phyloP scores from a whole-genome alignment of 2,888 invertebrate species.

The Anaspis maculata region DNA sequence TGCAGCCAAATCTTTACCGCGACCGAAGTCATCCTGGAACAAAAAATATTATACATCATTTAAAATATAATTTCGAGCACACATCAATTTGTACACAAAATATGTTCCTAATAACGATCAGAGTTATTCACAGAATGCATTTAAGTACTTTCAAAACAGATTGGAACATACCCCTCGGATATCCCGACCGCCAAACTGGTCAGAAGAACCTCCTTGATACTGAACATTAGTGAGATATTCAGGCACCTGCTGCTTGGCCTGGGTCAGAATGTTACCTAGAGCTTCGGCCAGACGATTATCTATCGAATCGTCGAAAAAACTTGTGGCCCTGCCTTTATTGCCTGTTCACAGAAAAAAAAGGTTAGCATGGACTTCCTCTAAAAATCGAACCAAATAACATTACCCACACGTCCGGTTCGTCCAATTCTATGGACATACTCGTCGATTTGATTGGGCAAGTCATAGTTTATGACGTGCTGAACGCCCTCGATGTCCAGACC shows the following conservation, averaged over 20 bases:
- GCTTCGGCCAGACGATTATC: slow-evolving; percentile 55
- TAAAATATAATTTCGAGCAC: too few relatives aligned
- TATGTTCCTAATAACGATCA: too few relatives aligned
- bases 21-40: slow-evolving; percentile 28
- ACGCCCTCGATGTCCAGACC: slow-evolving; percentile 87
- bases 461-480: slow-evolving; percentile 85
- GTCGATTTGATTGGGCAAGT: slow-evolving; percentile 81
- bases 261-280: slow-evolving; percentile 64
- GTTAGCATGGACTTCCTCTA: too few relatives aligned
- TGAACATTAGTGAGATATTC: slow-evolving; percentile 56
- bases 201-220: slow-evolving; percentile 44
- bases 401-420: slow-evolving; percentile 86
- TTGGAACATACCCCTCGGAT: slow-evolving; percentile 52
- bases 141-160: slow-evolving; percentile 4
- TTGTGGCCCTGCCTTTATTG: slow-evolving; percentile 77
- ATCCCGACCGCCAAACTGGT: slow-evolving; percentile 64
- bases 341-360: slow-evolving; percentile 25
- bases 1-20: slow-evolving; percentile 24
- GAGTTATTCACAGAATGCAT: slow-evolving; percentile 3
- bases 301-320: slow-evolving; percentile 62
- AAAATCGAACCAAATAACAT: too few relatives aligned
- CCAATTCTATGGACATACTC: slow-evolving; percentile 95
- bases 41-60: too few relatives aligned
- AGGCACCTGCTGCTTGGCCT: slow-evolving; percentile 73
- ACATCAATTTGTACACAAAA: too few relatives aligned